Base-by-base conservation (phyloP, 2,113 vertebrate genomes). In the Dendropsophus ebraccatus region DNA sequence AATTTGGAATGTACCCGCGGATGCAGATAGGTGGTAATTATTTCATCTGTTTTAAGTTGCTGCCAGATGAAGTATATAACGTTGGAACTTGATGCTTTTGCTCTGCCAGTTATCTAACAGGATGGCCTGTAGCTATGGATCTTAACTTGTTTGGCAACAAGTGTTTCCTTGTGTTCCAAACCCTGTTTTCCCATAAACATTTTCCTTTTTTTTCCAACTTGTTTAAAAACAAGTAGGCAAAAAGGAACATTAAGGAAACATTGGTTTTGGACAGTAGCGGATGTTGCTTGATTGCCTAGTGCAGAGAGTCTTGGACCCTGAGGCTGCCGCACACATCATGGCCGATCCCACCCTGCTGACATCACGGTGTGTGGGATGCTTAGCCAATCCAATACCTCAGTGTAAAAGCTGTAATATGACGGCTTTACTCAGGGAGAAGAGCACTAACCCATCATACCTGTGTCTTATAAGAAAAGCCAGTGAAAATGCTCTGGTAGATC, bases 51-150 rank as follows among this genome's bases (percentile, higher is more conserved):
- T 86, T 86, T 80, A 35, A 79, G 47, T 41, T 54, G 50, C 65
- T 86, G 84, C 84, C 84, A 86, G 52, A 56, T 58, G 14, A 79
- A 85, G 76, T 56, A 74, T 37, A 54, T 67, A 54, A 56, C 84
- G 54, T 70, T 54, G 75, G 47, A 70, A 54, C 45, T 32, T 41
- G 49, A n/a, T 79, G 49, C 45, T 32, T 69, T 49, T 37, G 16
- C 73, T 35, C 25, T 85, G 84, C 84, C 84, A 80, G 79, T 80
- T 80, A 80, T 86, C 84, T 37, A 72, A 37, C 50, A 58, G 75
- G 16, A 80, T 86, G 62, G 76, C 65, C 84, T 30, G 35, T 72
- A 60, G 76, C 84, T 30, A 25, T 86, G 32, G 76, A 86, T 86
- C 50, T 69, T 23, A 58, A 69, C 76, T 50, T 86, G 75, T 80